These are phyloP conservation scores for Hemistola chrysoprasaria DNA, from an alignment of 2,888 invertebrate genomes.

Conservation along the genomic window DNA sequence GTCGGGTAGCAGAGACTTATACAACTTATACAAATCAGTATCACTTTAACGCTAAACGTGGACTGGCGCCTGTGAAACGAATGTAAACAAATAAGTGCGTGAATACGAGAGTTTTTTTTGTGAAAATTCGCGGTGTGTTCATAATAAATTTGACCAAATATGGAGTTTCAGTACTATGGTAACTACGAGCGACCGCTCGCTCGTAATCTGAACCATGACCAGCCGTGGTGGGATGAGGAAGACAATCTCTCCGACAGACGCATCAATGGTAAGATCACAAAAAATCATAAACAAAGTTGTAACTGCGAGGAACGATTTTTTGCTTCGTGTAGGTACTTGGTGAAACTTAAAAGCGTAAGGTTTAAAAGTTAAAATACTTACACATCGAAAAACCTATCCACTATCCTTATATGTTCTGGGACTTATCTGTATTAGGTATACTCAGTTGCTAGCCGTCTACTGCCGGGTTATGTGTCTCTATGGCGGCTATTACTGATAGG, in stretches of 20 bases:
- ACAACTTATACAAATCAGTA: constrained; percentile 67
- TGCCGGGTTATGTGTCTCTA: too few relatives aligned
- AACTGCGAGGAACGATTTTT: too few relatives aligned
- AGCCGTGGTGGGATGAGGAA: constrained; percentile 75
- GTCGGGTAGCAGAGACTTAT: constrained; percentile 56
- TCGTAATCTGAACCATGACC: constrained; percentile 53
- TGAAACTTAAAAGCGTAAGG: too few relatives aligned
- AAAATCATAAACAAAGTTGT: too few relatives aligned
- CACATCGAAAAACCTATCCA: too few relatives aligned
- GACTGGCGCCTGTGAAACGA: constrained; percentile 49
- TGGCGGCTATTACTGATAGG: too few relatives aligned
- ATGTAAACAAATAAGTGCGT: constrained; percentile 29
- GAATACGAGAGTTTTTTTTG: constrained; percentile 32
- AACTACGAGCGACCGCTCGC: constrained; percentile 58
- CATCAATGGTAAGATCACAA: constrained; percentile 68
- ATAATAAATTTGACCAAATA: constrained; percentile 28
- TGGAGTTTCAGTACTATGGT: constrained; percentile 76
- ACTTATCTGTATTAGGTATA: too few relatives aligned
- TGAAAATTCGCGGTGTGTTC: constrained; percentile 33
- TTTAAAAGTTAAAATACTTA: too few relatives aligned
- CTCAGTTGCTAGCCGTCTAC: too few relatives aligned
- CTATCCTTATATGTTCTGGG: too few relatives aligned
- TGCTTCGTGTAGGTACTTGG: too few relatives aligned
- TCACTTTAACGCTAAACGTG: constrained; percentile 54
- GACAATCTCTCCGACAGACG: constrained; percentile 70